Evolutionary conservation across 2,113 vertebrate genomes (phyloP), one percentile per base, ranked within the genome.

Genomic region (Ameiurus melas): DNA sequence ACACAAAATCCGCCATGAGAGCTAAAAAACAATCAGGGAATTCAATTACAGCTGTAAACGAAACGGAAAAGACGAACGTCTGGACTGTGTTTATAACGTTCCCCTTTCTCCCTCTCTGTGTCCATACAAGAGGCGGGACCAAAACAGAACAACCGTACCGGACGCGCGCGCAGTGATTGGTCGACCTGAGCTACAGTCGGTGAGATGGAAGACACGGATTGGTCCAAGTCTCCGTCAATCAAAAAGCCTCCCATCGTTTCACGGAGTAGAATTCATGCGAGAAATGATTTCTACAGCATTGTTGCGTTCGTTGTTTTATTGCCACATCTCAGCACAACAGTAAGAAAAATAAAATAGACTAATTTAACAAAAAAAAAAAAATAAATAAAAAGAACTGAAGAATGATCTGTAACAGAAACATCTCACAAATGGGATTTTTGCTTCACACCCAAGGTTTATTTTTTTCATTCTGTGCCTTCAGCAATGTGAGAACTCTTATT

Each of bases 191-290:
- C 9, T 10, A 87, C 43, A n/a, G 51, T 3, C 55, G 87, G 90
- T 86, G 91, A 86, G 83, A 92, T 92, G 93, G 89, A 90, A 94
- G 5, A 1, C 1, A 17, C 9, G 84, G 39, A 91, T 92, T 93
- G 90, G 88, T 30, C 55, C 6, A 80, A 13, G 2, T 0, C 4
- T 39, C 60, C 70, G 90, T 87, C 91, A 85, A 83, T 93, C 89
- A 85, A 25, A 71, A 5, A 43, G 5, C 57, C 3, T 7, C 85
- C 55, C 68, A 51, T 58, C 17, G 12, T 14, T 17, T 36, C 9
- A 20, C 27, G 43, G 6, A 10, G 43, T 19, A 82, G 16, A 25
- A 51, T 27, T 33, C 22, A 33, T 19, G 13, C 9, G 2, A 57
- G 79, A 22, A 58, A 57, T 47, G 5, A 47, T 58, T 30, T 12